phyloP scores from a whole-genome alignment of 92 coral and sea anemone species.

The Porites divaricata region DNA sequence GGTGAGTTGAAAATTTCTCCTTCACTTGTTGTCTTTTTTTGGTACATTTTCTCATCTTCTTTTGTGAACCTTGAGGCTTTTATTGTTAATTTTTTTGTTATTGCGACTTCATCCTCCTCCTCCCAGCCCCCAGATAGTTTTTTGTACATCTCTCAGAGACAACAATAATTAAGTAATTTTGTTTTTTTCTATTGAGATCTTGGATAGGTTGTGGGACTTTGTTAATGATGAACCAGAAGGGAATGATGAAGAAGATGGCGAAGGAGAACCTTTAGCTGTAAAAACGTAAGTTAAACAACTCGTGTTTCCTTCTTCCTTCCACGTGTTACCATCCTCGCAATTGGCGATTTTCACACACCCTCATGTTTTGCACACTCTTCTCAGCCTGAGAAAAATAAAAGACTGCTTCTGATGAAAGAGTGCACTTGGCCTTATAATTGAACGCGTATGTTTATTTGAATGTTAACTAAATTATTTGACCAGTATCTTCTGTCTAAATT shows the following conservation, averaged over 20 bases:
- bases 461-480: too few relatives aligned
- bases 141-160: too few relatives aligned
- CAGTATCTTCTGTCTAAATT: too few relatives aligned
- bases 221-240: slow-evolving; percentile 85
- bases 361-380: too few relatives aligned
- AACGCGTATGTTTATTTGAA: too few relatives aligned
- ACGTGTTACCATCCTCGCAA: too few relatives aligned
- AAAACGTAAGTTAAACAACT: slow-evolving; percentile 66
- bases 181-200: neutral
- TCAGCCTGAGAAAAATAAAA: too few relatives aligned
- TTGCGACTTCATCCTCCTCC: neutral
- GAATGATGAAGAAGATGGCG: slow-evolving; percentile 52
- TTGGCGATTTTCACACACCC: too few relatives aligned
- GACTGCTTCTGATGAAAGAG: too few relatives aligned
- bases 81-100: too few relatives aligned
- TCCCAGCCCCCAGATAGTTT: neutral
- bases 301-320: too few relatives aligned
- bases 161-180: neutral
- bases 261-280: slow-evolving; percentile 86
- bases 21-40: neutral
- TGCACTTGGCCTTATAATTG: too few relatives aligned
- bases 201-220: slow-evolving; percentile 88
- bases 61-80: neutral
- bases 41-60: neutral
- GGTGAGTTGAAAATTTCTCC: slow-evolving; percentile 30